Evolutionary conservation across 2,113 vertebrate genomes (phyloP).

Genomic region (Chaetorhynchus papuensis): DNA sequence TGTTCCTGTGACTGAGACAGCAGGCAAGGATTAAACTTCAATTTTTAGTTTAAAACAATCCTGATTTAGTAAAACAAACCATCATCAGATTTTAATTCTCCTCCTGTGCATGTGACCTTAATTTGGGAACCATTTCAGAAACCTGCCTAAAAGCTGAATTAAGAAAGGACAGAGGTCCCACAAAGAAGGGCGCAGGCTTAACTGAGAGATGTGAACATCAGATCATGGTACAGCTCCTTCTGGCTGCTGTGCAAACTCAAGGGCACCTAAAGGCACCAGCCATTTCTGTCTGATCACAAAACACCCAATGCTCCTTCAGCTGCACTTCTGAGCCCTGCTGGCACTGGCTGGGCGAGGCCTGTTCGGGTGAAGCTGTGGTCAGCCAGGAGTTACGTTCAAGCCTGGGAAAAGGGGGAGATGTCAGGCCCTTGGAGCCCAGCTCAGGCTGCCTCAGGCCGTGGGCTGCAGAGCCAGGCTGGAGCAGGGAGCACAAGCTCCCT

Average conservation of each 20-base stretch:
- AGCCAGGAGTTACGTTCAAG: neutral
- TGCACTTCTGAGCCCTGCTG: neutral
- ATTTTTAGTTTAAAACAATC: neutral
- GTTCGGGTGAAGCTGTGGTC: neutral
- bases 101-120: neutral
- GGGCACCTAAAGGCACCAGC: neutral
- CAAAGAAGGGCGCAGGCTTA: fast-evolving
- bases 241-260: neutral
- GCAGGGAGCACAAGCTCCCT: neutral
- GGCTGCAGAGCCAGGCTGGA: neutral
- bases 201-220: neutral
- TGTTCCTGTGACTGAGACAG: neutral
- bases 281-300: neutral
- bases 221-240: neutral
- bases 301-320: neutral
- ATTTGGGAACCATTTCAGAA: neutral
- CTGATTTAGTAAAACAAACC: neutral
- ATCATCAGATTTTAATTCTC: neutral
- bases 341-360: neutral
- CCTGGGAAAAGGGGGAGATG: neutral
- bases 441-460: neutral
- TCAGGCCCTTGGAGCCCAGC: neutral
- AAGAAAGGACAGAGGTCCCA: neutral
- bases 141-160: neutral
- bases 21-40: neutral